phyloP scores from a whole-genome alignment of 1,140 invertebrate species.

The Rhynchophorus ferrugineus region DNA sequence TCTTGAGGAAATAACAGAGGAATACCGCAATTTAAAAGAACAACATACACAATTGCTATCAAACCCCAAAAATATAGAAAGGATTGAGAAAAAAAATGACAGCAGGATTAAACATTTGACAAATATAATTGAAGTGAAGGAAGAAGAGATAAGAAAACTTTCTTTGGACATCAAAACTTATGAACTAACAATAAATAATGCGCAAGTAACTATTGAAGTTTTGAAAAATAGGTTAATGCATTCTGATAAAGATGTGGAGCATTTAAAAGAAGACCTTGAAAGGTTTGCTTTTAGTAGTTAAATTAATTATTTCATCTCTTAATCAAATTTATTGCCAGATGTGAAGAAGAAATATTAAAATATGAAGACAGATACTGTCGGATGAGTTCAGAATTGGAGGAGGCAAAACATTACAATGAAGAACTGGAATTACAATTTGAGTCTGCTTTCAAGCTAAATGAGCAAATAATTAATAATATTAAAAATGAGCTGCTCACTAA shows the following conservation, averaged over 20 bases:
- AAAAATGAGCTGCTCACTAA: constrained; percentile 25
- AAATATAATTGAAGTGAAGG: constrained; percentile 27
- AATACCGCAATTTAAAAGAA: constrained; percentile 38
- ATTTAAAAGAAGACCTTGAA: constrained; percentile 40
- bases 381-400: constrained; percentile 38
- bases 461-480: constrained; percentile 26
- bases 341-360: constrained; percentile 41
- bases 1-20: constrained; percentile 39
- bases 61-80: constrained; percentile 14
- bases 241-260: constrained; percentile 47
- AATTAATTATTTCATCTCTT: neutral
- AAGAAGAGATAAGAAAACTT: constrained; percentile 39
- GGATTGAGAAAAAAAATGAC: constrained; percentile 17
- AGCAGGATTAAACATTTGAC: constrained; percentile 20
- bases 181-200: constrained; percentile 43
- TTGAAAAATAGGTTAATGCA: constrained; percentile 44
- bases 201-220: constrained; percentile 44
- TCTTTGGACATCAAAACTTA: constrained; percentile 44
- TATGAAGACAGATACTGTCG: constrained; percentile 41
- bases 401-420: constrained; percentile 30
- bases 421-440: constrained; percentile 37
- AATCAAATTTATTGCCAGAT: constrained; percentile 3
- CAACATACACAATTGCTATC: constrained; percentile 39
- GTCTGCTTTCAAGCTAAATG: constrained; percentile 25
- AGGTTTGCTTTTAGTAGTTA: constrained; percentile 3